Percentiles rank a stretch among this genome's conserved stretches.
Conservation (phyloP, 2,797 vertebrate genomes). For the Eptatretus atami region DNA sequence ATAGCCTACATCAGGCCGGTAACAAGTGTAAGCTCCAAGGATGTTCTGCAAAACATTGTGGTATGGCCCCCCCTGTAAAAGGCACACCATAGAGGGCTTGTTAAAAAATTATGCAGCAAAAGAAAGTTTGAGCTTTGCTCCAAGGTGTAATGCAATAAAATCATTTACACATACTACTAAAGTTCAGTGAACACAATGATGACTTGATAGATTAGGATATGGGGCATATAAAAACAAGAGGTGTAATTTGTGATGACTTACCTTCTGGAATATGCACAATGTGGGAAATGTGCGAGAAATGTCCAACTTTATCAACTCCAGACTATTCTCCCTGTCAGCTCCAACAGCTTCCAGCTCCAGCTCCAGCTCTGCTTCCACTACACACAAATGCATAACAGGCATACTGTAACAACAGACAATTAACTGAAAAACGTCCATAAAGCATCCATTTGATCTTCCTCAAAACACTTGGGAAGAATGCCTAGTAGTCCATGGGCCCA, state of each 20-base stretch:
- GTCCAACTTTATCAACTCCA: slow-evolving; percentile 81
- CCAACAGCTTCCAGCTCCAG: slow-evolving; percentile 26
- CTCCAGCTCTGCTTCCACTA: slow-evolving; percentile 10
- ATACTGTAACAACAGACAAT: neutral
- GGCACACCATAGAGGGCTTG: slow-evolving; percentile 10
- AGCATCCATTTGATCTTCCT: no score
- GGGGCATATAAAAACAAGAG: no score
- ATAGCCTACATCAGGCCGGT: slow-evolving; percentile 77
- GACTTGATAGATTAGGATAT: no score
- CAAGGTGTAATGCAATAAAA: no score
- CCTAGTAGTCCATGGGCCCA: no score
- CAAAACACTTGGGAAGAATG: no score
- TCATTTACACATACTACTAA: no score
- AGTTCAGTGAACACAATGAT: no score
- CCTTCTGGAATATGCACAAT: slow-evolving; percentile 78
- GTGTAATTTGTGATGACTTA: slow-evolving; percentile 13
- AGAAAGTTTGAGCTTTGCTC: neutral
- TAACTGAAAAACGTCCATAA: no score
- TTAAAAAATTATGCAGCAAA: neutral
- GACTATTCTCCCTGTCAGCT: slow-evolving; percentile 54
- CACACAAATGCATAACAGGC: neutral
- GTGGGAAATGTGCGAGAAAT: slow-evolving; percentile 74
- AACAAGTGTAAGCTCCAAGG: slow-evolving; percentile 82
- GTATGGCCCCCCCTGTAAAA: slow-evolving; percentile 56
- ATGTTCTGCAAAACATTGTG: slow-evolving; percentile 69